These are phyloP conservation scores for Dioctria linearis DNA, from an alignment of 2,888 invertebrate species.

Conservation along the genomic window DNA sequence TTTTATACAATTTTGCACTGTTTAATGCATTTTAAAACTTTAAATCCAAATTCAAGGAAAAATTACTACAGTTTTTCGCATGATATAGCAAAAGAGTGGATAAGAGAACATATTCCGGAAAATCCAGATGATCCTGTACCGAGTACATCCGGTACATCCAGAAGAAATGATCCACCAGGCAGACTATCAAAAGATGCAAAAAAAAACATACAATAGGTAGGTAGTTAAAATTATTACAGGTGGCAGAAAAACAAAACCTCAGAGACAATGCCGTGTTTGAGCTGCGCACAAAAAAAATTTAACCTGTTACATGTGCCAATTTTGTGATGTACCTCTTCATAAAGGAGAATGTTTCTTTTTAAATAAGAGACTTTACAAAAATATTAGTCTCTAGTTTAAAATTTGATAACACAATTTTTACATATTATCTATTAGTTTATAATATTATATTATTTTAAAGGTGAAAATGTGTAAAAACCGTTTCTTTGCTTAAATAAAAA, in stretches of 20 bases:
- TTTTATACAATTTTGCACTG: too few relatives aligned
- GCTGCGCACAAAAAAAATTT: conserved; percentile 7
- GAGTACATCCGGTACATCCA: not conserved
- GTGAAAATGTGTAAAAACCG: too few relatives aligned
- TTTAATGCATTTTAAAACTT: too few relatives aligned
- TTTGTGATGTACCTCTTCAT: conserved; percentile 1
- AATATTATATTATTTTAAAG: too few relatives aligned
- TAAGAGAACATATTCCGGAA: not conserved
- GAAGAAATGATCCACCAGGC: not conserved
- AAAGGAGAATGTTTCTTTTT: not conserved
- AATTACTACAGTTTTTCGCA: too few relatives aligned
- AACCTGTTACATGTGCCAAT: not conserved
- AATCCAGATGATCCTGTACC: conserved; percentile 7
- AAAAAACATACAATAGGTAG: not conserved
- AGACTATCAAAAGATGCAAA: not conserved
- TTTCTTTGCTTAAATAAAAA: too few relatives aligned
- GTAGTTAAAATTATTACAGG: conserved; percentile 5
- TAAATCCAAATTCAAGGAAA: too few relatives aligned
- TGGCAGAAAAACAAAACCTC: conserved; percentile 4
- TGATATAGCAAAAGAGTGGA: conserved; percentile 4
- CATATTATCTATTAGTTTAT: too few relatives aligned
- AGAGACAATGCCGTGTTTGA: conserved; percentile 12
- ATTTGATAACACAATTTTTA: too few relatives aligned
- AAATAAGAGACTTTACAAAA: not conserved
- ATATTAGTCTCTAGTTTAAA: not conserved